Evolutionary conservation across 2,888 invertebrate genomes (phyloP).

Genomic region (Bugula neritina): DNA sequence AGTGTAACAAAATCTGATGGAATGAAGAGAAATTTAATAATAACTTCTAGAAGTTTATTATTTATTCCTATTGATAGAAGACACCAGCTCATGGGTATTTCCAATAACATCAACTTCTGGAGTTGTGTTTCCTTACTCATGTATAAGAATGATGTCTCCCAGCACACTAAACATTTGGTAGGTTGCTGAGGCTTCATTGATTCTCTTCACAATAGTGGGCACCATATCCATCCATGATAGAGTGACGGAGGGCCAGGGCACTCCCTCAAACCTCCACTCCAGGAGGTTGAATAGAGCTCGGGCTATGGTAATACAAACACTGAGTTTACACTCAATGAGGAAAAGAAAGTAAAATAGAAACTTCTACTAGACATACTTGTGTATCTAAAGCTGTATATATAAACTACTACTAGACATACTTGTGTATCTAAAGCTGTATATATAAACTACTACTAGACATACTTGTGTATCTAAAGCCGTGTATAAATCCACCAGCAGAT

Average conservation of each 20-base stretch:
- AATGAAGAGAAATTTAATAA: no score
- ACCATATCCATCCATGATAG: constrained; percentile 42
- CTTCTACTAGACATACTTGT: neutral
- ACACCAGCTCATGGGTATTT: no score
- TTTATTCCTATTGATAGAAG: no score
- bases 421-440: neutral
- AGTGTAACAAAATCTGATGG: no score
- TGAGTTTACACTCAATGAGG: no score
- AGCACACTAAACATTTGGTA: constrained; percentile 55
- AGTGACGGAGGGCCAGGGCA: constrained; percentile 50
- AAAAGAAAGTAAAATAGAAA: no score
- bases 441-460: constrained; percentile 26
- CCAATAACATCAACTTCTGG: no score
- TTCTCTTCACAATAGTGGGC: constrained; percentile 47
- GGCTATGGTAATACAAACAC: constrained; percentile 40
- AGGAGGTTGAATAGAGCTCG: constrained; percentile 50
- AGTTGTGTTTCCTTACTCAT: constrained; percentile 52
- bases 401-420: neutral
- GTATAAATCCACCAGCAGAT: constrained; percentile 56
- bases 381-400: neutral
- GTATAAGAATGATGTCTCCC: constrained; percentile 51
- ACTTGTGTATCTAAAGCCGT: constrained; percentile 56
- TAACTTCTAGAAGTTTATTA: no score
- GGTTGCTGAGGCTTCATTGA: constrained; percentile 55
- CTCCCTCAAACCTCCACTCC: constrained; percentile 50